These are phyloP conservation scores for Eupithecia vulgata DNA, from an alignment of 2,888 invertebrate species.

Conservation along the genomic window DNA sequence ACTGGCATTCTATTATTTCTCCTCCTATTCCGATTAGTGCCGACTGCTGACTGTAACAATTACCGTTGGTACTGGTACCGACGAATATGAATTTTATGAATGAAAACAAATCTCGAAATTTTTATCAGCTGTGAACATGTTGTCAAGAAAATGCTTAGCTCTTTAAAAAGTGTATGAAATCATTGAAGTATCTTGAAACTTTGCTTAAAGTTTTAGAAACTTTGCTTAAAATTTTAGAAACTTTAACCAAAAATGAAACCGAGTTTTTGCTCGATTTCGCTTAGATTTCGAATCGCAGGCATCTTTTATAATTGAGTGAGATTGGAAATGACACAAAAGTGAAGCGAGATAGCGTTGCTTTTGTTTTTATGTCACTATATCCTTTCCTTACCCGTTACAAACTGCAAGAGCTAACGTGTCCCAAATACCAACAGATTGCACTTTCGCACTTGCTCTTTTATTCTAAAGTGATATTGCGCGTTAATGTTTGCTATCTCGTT, in stretches of 20 bases:
- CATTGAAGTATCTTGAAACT: neutral
- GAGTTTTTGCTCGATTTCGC: neutral
- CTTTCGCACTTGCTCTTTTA: slow-evolving; percentile 55
- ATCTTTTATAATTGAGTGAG: neutral
- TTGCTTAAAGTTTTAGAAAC: neutral
- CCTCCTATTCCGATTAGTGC: no score
- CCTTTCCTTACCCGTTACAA: slow-evolving; percentile 44
- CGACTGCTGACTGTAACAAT: neutral
- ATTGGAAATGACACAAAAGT: slow-evolving; percentile 3
- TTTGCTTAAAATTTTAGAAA: no score
- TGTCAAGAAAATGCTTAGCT: neutral
- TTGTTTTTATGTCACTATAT: neutral
- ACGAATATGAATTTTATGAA: neutral
- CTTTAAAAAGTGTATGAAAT: neutral
- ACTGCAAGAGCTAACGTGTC: slow-evolving; percentile 53
- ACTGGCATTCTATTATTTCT: no score
- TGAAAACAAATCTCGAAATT: neutral
- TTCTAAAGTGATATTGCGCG: slow-evolving; percentile 44
- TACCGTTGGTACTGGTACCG: neutral
- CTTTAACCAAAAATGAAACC: neutral
- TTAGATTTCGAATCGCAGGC: neutral
- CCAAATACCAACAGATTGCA: slow-evolving; percentile 56
- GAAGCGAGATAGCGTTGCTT: neutral
- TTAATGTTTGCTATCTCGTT: slow-evolving; percentile 23
- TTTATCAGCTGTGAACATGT: neutral